A percentile compares a stretch with the other conserved stretches of the same genome.
Evolutionary conservation across 2,888 invertebrate species (phyloP).

Genomic region (Nasonovia ribisnigri): DNA sequence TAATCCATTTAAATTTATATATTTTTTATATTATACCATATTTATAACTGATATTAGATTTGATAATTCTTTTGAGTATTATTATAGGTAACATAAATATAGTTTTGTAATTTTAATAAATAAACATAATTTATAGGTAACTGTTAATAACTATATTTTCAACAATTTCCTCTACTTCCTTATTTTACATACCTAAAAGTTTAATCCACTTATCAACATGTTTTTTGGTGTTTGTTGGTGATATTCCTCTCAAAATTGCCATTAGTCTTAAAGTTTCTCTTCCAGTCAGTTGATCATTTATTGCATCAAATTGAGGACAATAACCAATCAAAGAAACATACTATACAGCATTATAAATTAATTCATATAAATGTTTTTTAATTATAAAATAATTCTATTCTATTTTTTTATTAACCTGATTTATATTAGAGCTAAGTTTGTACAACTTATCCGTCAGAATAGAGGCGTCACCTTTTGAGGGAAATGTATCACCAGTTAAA

Average conservation of each 20-base stretch:
- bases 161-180: background rate
- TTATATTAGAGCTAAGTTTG: constrained; percentile 65
- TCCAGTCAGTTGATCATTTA: constrained; percentile 83
- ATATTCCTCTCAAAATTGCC: constrained; percentile 81
- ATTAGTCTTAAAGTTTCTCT: constrained; percentile 80
- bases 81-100: background rate
- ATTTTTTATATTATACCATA: too few species aligned
- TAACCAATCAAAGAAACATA: constrained; percentile 85
- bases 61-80: too few species aligned
- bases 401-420: constrained; percentile 40
- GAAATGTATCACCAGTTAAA: constrained; percentile 72
- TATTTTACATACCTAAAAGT: constrained; percentile 66
- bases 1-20: too few species aligned
- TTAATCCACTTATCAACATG: constrained; percentile 68
- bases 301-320: constrained; percentile 90
- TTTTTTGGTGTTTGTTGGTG: constrained; percentile 58
- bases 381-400: background rate
- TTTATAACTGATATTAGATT: too few species aligned
- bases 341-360: constrained; percentile 70
- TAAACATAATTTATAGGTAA: background rate
- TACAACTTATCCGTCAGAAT: constrained; percentile 69
- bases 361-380: background rate
- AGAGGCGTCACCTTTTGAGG: constrained; percentile 71
- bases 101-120: background rate
- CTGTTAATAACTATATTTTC: background rate